Evolutionary conservation across 1,140 invertebrate genomes (phyloP), one percentile per base, ranked within the genome.

Genomic region (Zeugodacus cucurbitae): DNA sequence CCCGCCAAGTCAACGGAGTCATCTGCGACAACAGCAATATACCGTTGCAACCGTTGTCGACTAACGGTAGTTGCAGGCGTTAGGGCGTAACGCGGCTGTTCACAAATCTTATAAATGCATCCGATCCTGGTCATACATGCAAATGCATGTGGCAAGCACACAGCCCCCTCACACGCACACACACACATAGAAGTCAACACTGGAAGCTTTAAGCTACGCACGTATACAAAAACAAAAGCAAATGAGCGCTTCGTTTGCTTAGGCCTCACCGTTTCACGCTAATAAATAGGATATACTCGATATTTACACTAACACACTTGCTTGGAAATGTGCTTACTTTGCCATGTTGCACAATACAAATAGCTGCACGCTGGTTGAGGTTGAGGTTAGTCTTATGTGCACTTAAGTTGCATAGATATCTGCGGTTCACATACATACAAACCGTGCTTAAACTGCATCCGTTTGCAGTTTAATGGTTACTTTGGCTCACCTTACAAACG

Each of bases 91-190:
- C 41, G 41, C n/a, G 74, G 10, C 17, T 48, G n/a, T 29, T 48
- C 41, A 41, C 41, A 48, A 48, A 48, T 54, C n/a, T 44, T 48
- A 48, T 54, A 82, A 82, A 44, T 44, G 74, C 41, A 82, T 82
- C n/a, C n/a, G 41, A 48, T 48, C 17, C 41, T 48, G 74, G 74
- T 82, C n/a, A 82, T 82, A 82, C 48, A 82, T 82, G 74, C 74
- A 44, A 82, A 82, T 82, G 37, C 74, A 54, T 82, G 11, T 37
- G 34, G 37, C 37, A 74, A 1, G 22, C 5, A 48, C 37, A 48
- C 22, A 48, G n/a, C 2, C 8, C 41, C 26, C 37, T 10, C 26
- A 29, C 34, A 82, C 14, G 64, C 32, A 34, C 11, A 54, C 22
- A 34, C 2, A 82, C 6, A 44, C 10, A 22, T 7, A 26, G 5